Evolutionary conservation across 2,797 vertebrate species (phyloP), one percentile per base, ranked within the genome.

Genomic region (Syndactyla subalaris): DNA sequence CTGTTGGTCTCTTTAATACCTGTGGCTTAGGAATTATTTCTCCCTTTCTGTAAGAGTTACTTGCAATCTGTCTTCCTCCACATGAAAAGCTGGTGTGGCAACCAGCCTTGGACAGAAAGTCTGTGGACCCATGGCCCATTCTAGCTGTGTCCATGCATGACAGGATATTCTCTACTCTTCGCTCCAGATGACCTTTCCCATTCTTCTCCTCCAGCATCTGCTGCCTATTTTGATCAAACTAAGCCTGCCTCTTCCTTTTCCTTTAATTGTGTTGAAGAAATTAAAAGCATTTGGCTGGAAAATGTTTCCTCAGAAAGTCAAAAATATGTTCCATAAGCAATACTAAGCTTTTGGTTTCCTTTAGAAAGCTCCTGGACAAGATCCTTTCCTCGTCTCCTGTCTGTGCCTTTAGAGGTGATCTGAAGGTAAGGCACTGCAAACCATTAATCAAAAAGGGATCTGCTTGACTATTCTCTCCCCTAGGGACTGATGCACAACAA

Each of bases 241-340:
- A 54, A 90, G 66, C 51, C 66, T 93, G 55, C 66, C 73, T 93
- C 87, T 97, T 98, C 97, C 97, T 96, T 95, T 98, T 97, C 97
- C 96, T 94, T 78, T 88, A 73, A 98, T 98, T 98, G 97, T 98
- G 82, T 94, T 86, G 34, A 79, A 96, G 83, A 63, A 80, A 93
- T 77, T 21, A n/a, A 59, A 91, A 90, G 73, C 62, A 72, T 92
- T 97, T 97, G 96, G 62, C 93, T 51, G 18, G 52, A 52, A 72
- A 95, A 86, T 7, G 0, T 95, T 97, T 97, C 95, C 82, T 32
- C 70, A 90, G 48, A 96, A 88, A 68, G 62, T 58, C 59, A 71
- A 65, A 88, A 91, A 95, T 82, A 68, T 18, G 29, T 88, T 93
- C 34, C 45, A 34, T 51, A 95, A 80, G 94, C 74, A 76, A 89